A percentile compares a stretch with the other conserved stretches of the same genome.
phyloP scores from a whole-genome alignment of 2,888 invertebrate species.

The Apodemia hepburni region DNA sequence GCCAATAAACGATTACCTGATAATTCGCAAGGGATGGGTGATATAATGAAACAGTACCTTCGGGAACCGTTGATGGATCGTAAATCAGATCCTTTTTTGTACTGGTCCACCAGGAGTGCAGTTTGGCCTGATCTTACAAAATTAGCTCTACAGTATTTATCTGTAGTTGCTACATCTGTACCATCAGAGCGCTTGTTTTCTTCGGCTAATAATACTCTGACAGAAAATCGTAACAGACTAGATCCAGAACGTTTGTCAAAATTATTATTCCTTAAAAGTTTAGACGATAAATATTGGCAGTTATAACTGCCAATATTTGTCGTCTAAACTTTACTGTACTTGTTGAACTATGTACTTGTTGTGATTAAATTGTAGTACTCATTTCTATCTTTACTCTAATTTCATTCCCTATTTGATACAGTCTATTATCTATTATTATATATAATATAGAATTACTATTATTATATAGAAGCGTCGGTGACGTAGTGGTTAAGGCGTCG shows the following conservation, averaged over 20 bases:
- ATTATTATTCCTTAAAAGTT: constrained; percentile 1
- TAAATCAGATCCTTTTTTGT: neutral
- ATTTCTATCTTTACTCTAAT: no score
- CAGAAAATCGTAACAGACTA: constrained; percentile 2
- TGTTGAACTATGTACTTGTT: constrained; percentile 4
- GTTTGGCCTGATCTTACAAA: neutral
- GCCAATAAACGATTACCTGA: neutral
- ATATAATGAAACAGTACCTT: neutral
- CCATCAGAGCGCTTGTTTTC: constrained; percentile 2
- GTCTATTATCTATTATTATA: no score
- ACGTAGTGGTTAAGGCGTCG: no score
- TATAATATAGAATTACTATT: no score
- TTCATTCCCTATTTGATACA: no score
- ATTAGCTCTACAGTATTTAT: neutral
- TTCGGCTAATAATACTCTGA: neutral
- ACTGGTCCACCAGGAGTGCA: neutral
- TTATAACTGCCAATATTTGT: neutral
- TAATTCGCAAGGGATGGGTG: neutral
- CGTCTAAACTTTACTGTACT: constrained; percentile 4
- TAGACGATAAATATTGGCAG: constrained; percentile 4
- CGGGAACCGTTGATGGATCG: constrained; percentile 1
- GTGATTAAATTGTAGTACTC: neutral
- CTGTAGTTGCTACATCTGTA: neutral
- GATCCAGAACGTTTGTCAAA: constrained; percentile 4
- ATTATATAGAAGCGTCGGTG: no score